A percentile compares a stretch with the other conserved stretches of the same genome.
Evolutionary conservation across 2,888 invertebrate genomes (phyloP).

Genomic region (Drosophila percnosoma): DNA sequence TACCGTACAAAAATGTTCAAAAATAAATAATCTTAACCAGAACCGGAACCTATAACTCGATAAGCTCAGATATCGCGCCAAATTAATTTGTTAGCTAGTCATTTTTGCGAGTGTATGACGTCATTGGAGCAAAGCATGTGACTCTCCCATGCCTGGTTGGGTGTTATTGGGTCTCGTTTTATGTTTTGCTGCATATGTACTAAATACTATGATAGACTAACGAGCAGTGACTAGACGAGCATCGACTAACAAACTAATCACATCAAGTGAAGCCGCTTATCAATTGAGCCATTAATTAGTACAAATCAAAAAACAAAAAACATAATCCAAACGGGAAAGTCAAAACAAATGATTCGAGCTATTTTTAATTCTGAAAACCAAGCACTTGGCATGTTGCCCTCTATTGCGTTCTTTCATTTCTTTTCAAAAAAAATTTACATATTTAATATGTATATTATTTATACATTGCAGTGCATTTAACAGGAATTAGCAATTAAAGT

Average conservation of each 20-base stretch:
- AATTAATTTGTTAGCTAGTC: neutral
- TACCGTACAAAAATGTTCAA: neutral
- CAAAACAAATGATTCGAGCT: conserved; percentile 46
- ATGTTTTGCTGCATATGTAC: conserved; percentile 18
- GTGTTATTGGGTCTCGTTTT: conserved; percentile 18
- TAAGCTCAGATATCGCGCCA: neutral
- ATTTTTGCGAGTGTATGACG: conserved; percentile 1
- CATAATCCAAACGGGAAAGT: conserved; percentile 26
- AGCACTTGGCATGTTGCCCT: conserved; percentile 1
- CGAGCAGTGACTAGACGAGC: neutral
- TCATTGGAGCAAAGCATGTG: conserved; percentile 2
- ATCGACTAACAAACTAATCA: conserved; percentile 17
- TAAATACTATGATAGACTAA: neutral
- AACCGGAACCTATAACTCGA: neutral
- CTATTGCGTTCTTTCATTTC: conserved; percentile 41
- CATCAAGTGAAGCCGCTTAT: conserved; percentile 32
- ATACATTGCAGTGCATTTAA: neutral
- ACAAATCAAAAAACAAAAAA: conserved; percentile 8
- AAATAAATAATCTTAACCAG: neutral
- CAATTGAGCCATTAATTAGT: conserved; percentile 42
- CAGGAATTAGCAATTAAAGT: conserved; percentile 24
- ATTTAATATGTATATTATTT: neutral
- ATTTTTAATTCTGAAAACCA: conserved; percentile 34
- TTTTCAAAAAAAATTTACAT: neutral
- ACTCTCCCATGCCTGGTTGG: neutral